phyloP scores from a whole-genome alignment of 2,797 vertebrate species.

The Balearica regulorum region DNA sequence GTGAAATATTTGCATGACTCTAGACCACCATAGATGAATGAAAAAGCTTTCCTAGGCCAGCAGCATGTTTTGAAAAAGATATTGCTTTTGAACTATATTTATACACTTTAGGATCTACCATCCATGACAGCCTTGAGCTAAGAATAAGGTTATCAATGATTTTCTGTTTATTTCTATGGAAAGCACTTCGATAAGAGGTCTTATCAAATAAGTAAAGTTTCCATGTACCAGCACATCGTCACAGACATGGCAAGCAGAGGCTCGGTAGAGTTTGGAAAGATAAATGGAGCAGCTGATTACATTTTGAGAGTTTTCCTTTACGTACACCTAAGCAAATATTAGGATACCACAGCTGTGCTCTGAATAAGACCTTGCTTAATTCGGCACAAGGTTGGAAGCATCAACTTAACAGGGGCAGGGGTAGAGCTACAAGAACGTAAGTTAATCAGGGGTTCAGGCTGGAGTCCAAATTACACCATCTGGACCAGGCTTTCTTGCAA shows the following conservation, averaged over 20 bases:
- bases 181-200: constrained; percentile 31
- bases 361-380: constrained; percentile 35
- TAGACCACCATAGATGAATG: background rate
- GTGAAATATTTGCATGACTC: background rate
- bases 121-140: constrained; percentile 32
- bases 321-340: constrained; percentile 35
- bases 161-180: constrained; percentile 54
- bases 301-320: constrained; percentile 48
- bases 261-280: constrained; percentile 38
- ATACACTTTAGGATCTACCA: background rate
- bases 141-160: constrained; percentile 36
- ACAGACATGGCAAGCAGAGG: background rate
- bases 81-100: background rate
- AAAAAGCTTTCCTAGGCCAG: background rate
- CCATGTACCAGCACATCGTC: background rate
- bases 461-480: background rate
- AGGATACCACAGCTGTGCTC: constrained; percentile 1
- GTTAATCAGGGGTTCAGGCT: background rate
- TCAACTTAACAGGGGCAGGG: background rate
- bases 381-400: constrained; percentile 15
- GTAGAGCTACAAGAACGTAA: background rate
- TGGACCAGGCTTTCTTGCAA: background rate
- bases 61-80: background rate
- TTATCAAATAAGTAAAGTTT: constrained; percentile 56
- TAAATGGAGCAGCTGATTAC: constrained; percentile 43